Evolutionary conservation across 2,113 vertebrate species (phyloP), one percentile per base, ranked within the genome.

Genomic region (Myodes glareolus): DNA sequence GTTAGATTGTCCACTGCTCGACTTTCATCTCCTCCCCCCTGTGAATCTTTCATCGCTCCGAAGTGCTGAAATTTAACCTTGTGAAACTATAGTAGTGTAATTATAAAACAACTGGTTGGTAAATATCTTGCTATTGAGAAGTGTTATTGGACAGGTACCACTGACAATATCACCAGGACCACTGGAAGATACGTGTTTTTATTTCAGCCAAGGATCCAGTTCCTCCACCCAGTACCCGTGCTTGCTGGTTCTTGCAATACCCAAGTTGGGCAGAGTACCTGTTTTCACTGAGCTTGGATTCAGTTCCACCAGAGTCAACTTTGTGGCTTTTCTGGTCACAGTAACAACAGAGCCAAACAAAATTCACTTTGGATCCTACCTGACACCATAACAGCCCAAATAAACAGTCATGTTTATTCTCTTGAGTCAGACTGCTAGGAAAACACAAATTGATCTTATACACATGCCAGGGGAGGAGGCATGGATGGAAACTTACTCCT

Each of bases 31-130:
- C 3, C 58, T 81, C 77, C 25, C 87, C 92, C 6, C 19, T 7
- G 19, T 58, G 58, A 58, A 7, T 58, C 58, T 65, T 85, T 85
- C 7, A 17, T 80, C 5, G 80, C 45, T 33, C 39, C 2, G 75
- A 92, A 92, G 31, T 61, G n/a, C 31, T 82, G 21, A 72, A 70
- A 50, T 97, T 63, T 94, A 63, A 39, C 11, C 61, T n/a, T 36
- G 0, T 10, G 11, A 88, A 42, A 65, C 21, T 50, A 65, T 3
- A 63, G 45, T 14, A 8, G 72, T 90, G 0, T n/a, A 67, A 94
- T 77, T 94, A 42, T 89, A 94, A 92, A 67, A 55, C 84, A 2
- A 68, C 13, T 70, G 39, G 6, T 27, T 94, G 14, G 78, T 29
- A 92, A 47, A 55, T 91, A 29, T 89, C 39, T 87, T 92, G 25